Conservation (phyloP, 2,888 invertebrate genomes). For the Calameuta filiformis region DNA sequence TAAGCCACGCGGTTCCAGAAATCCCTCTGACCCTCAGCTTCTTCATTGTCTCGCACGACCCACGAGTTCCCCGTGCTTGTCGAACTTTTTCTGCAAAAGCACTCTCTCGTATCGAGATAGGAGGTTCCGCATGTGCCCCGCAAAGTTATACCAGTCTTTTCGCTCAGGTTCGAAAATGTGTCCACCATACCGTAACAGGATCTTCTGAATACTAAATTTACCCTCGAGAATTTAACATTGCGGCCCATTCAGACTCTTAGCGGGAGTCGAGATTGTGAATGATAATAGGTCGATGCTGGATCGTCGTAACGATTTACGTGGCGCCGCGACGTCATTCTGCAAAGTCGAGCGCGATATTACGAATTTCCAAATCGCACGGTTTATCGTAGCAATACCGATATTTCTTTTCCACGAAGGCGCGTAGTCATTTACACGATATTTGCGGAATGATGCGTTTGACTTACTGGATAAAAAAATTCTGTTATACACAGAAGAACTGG, state of each 20-base stretch:
- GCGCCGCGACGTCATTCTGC: background rate
- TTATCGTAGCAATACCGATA: too few species aligned
- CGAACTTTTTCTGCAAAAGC: background rate
- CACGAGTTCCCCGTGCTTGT: constrained; percentile 19
- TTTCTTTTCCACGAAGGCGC: too few species aligned
- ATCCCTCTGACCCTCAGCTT: constrained; percentile 20
- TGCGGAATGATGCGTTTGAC: background rate
- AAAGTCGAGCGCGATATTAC: background rate
- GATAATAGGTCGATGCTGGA: background rate
- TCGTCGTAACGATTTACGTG: background rate
- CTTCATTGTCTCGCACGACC: constrained; percentile 35
- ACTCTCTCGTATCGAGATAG: background rate
- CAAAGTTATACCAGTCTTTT: background rate
- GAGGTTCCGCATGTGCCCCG: background rate
- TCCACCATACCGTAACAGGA: background rate
- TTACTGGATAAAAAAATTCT: background rate
- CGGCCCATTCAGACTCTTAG: background rate
- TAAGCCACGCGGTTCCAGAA: constrained; percentile 30
- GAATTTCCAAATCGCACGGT: background rate
- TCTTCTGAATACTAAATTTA: background rate
- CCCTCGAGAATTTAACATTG: background rate
- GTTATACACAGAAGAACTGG: too few species aligned
- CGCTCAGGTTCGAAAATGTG: background rate
- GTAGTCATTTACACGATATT: background rate
- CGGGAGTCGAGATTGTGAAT: background rate